phyloP scores from a whole-genome alignment of 1,140 invertebrate genomes.

The Pararge aegeria region DNA sequence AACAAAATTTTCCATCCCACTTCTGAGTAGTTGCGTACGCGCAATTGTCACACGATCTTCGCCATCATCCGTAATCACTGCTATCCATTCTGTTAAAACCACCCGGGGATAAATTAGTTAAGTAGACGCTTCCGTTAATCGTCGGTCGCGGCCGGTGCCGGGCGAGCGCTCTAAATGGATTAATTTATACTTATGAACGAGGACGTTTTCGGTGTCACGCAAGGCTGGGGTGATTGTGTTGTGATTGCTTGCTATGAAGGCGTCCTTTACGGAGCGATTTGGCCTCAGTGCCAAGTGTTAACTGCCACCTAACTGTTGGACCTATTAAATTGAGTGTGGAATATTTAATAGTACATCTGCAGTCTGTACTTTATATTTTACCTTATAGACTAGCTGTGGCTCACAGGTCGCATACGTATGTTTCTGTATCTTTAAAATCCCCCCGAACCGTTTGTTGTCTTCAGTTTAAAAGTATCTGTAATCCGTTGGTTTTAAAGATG shows the following conservation, averaged over 20 bases:
- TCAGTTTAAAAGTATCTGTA: too few relatives aligned
- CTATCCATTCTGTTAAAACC: constrained; percentile 80
- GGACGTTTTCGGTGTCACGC: constrained; percentile 77
- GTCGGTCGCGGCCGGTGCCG: constrained; percentile 70
- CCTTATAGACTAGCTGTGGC: background rate
- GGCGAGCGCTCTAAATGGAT: constrained; percentile 75
- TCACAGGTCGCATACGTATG: too few relatives aligned
- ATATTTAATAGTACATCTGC: background rate
- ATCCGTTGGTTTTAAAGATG: too few relatives aligned
- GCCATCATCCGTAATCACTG: constrained; percentile 73
- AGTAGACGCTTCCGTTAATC: constrained; percentile 81
- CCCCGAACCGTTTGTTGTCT: too few relatives aligned
- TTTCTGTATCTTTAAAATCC: too few relatives aligned
- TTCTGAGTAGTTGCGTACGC: constrained; percentile 12
- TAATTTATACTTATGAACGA: constrained; percentile 79
- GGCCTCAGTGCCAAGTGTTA: constrained; percentile 31
- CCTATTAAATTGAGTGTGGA: constrained; percentile 18
- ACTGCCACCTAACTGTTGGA: background rate
- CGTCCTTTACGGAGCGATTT: constrained; percentile 66
- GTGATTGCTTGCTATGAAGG: constrained; percentile 75
- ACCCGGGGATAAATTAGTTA: constrained; percentile 80
- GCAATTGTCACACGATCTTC: constrained; percentile 56
- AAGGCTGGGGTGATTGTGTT: constrained; percentile 76
- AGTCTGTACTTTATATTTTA: background rate
- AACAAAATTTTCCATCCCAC: constrained; percentile 7